Base-by-base conservation (phyloP, 23 tunicate genomes). In the Ascidia mentula region DNA sequence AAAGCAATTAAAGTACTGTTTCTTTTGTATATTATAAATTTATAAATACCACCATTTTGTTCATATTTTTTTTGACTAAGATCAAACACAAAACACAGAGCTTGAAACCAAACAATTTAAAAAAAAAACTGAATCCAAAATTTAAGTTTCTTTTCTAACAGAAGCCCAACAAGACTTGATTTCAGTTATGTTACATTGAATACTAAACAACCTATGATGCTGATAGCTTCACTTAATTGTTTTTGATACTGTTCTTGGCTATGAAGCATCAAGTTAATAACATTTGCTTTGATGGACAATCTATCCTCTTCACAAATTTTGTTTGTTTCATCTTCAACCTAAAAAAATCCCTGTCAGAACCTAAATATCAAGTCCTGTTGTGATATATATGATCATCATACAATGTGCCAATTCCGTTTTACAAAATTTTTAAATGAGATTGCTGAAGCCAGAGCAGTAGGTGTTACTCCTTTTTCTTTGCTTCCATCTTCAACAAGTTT, bases 191-290 rank as follows among this genome's bases (percentile, higher is more conserved):
- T n/a, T n/a, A n/a, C n/a, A n/a, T n/a, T n/a, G n/a, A n/a, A n/a
- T n/a, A n/a, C n/a, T n/a, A n/a, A n/a, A n/a, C n/a, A 38, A 89
- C 98, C 98, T 28, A 95, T 95, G 28, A 95, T 85, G 37, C 90
- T 89, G 26, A 95, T 95, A 31, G 98, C 98, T 85, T 95, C 95
- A 79, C 91, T 82, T 37, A 95, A 82, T 72, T 95, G 98, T 74
- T 89, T 95, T 38, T 89, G 95, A 74, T 73, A 85, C 34, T 81
- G 86, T 31, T 82, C 77, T 42, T 91, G 91, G 73, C 88, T 85
- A 59, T 88, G 78, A 60, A 95, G 74, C 98, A 95, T 95, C 40
- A 95, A 46, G 36, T 95, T 76, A 18, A 95, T 82, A 60, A 95
- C 85, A 69, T 81, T 78, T 17, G 77, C 73, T 71, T 95, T 95